phyloP scores from a whole-genome alignment of 2,888 invertebrate species.

The Zaprionus lineosus region DNA sequence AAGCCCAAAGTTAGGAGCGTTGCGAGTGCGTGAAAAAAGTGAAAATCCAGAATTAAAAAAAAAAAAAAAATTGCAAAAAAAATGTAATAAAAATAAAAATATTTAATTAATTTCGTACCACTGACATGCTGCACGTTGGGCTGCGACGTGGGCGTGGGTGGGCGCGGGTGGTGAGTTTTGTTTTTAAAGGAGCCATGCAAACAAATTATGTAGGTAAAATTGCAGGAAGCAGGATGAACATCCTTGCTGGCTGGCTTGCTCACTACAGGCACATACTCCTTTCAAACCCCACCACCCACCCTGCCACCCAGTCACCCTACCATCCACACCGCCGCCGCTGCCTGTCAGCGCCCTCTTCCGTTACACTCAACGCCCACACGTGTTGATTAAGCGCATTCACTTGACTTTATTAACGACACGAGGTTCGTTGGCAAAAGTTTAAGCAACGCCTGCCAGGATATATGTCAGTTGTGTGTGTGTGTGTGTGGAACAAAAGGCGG shows the following conservation, averaged over 20 bases:
- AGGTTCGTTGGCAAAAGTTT: constrained; percentile 44
- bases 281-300: too few relatives aligned
- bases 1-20: constrained; percentile 28
- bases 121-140: not conserved
- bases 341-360: not conserved
- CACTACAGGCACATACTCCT: constrained; percentile 5
- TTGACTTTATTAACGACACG: constrained; percentile 69
- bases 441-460: constrained; percentile 28
- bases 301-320: too few relatives aligned
- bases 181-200: constrained; percentile 43
- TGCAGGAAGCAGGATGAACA: constrained; percentile 13
- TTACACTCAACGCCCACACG: constrained; percentile 29
- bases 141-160: not conserved
- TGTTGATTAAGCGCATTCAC: constrained; percentile 78
- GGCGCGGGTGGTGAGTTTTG: constrained; percentile 1
- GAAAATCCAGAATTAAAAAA: constrained; percentile 59
- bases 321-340: not conserved
- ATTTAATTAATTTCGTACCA: constrained; percentile 65
- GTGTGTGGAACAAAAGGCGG: too few relatives aligned
- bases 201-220: constrained; percentile 45
- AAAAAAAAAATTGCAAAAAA: constrained; percentile 37
- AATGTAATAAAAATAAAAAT: constrained; percentile 21
- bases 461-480: too few relatives aligned
- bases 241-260: constrained; percentile 13
- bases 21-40: constrained; percentile 6